Conservation (phyloP, 2,888 invertebrate species). For the Zootermopsis nevadensis region DNA sequence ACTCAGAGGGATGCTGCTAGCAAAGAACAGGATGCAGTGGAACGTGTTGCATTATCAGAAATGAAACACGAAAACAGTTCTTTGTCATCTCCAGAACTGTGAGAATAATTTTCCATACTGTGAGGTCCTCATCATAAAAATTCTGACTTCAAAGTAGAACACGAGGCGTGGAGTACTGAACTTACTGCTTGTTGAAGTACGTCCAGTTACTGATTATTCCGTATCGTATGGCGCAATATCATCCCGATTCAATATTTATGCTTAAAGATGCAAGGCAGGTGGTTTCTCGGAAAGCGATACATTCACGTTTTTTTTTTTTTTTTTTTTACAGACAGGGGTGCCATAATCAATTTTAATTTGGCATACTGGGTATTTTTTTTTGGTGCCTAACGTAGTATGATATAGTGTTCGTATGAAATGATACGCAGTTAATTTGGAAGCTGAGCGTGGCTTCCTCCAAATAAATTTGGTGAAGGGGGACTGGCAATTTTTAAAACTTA, state of each 20-base stretch:
- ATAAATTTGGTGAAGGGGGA: neutral
- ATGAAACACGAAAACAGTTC: neutral
- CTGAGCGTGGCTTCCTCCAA: neutral
- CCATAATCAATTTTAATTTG: conserved; percentile 6
- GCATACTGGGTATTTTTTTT: neutral
- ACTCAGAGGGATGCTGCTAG: neutral
- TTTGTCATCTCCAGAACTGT: neutral
- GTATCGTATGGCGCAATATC: neutral
- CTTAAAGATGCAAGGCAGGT: conserved; percentile 7
- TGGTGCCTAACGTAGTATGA: neutral
- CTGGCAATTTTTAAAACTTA: neutral
- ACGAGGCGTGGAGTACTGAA: no score
- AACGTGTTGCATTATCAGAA: neutral
- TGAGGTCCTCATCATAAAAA: no score
- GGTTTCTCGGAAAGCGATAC: neutral
- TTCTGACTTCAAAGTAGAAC: no score
- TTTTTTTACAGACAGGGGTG: conserved; percentile 2
- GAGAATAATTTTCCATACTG: no score
- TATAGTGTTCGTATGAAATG: neutral
- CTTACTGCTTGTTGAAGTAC: neutral
- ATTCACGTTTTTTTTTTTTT: conserved; percentile 8
- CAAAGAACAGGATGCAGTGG: neutral
- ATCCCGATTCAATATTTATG: neutral
- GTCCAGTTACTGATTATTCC: neutral
- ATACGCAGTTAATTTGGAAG: neutral